Evolutionary conservation across 2,113 vertebrate species (phyloP).

Genomic region (Butorides virescens): DNA sequence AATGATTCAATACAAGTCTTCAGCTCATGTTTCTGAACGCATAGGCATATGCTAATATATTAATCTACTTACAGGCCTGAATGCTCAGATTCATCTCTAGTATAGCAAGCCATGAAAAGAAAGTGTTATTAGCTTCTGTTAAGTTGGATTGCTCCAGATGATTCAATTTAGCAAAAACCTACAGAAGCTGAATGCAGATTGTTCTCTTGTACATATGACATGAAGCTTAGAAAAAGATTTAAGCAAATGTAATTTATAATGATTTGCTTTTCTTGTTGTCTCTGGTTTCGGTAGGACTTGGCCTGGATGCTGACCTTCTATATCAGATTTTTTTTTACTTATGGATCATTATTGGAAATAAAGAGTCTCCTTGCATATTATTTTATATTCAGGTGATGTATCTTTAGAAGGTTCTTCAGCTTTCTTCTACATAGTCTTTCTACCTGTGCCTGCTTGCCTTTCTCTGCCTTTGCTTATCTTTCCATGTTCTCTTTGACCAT

Average conservation of each 20-base stretch:
- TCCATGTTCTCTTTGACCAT: background rate
- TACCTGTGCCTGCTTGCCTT: background rate
- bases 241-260: background rate
- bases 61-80: background rate
- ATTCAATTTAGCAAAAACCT: background rate
- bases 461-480: background rate
- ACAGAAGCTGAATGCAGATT: background rate
- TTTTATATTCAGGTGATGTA: conserved; percentile 38
- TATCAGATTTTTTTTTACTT: conserved; percentile 38
- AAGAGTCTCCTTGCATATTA: conserved; percentile 33
- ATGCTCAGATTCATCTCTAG: background rate
- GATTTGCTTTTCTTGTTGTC: background rate
- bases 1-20: background rate
- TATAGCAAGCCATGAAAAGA: background rate
- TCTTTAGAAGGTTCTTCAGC: background rate
- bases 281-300: conserved; percentile 28
- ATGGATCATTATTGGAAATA: conserved; percentile 23
- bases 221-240: background rate
- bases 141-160: background rate
- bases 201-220: background rate
- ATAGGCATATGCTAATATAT: background rate
- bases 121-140: background rate
- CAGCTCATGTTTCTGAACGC: background rate
- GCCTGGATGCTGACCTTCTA: conserved; percentile 56
- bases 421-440: background rate